Percentiles rank a stretch among this genome's conserved stretches.
These are phyloP conservation scores for Aphis craccivora DNA, from an alignment of 1,140 invertebrate species.

Conservation along the genomic window DNA sequence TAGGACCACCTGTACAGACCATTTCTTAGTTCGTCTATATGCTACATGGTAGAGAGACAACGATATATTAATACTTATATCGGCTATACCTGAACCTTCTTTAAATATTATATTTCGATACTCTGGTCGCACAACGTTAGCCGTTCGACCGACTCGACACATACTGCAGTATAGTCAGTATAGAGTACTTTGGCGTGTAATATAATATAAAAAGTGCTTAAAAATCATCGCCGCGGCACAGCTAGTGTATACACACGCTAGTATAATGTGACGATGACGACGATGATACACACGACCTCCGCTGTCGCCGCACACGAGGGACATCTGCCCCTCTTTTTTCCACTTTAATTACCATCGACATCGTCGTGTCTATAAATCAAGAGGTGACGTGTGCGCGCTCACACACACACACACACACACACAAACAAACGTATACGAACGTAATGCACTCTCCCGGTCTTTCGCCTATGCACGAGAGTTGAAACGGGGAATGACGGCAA, in stretches of 20 bases:
- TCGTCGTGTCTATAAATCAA: conserved; percentile 57
- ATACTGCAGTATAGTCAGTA: not conserved
- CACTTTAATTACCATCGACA: conserved; percentile 56
- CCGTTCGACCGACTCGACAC: not conserved
- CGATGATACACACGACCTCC: conserved; percentile 32
- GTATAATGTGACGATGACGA: conserved; percentile 9
- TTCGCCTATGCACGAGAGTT: not conserved
- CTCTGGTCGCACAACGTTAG: not conserved
- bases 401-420: not conserved
- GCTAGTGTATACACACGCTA: not conserved
- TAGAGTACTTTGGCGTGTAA: not conserved
- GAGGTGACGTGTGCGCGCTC: conserved; percentile 37
- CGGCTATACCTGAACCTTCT: not conserved
- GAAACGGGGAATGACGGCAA: not conserved
- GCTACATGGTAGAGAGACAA: no score
- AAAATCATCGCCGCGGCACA: not conserved
- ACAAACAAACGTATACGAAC: not conserved
- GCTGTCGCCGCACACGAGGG: conserved; percentile 27
- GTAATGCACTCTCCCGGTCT: not conserved
- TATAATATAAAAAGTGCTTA: not conserved
- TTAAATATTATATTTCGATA: not conserved
- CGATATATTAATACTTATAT: no score
- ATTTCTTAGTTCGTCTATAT: not conserved
- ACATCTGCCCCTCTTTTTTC: conserved; percentile 52
- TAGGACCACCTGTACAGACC: not conserved